Conservation (phyloP, 2,888 invertebrate genomes). For the Machimus rusticus region DNA sequence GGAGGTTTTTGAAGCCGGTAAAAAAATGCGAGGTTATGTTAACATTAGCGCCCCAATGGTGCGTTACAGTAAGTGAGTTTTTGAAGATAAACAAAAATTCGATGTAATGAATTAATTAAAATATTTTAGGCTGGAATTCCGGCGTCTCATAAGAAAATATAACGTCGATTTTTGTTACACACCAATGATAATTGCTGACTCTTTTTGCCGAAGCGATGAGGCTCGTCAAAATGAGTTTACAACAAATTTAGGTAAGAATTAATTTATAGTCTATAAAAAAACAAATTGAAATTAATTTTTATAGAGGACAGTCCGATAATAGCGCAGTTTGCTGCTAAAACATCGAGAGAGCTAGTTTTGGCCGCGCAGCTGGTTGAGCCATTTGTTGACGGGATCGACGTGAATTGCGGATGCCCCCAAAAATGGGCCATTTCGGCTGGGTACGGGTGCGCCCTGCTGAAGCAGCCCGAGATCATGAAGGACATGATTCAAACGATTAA, state of each 20-base stretch:
- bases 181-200: conserved; percentile 96
- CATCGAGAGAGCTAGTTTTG: conserved; percentile 79
- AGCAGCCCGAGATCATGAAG: conserved; percentile 81
- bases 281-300: conserved; percentile 17
- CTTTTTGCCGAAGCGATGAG: conserved; percentile 87
- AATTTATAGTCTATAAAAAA: no score
- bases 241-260: conserved; percentile 67
- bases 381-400: conserved; percentile 90
- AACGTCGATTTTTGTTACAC: conserved; percentile 90
- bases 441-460: conserved; percentile 84
- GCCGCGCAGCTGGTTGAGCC: conserved; percentile 85
- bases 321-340: conserved; percentile 94
- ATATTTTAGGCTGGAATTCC: conserved; percentile 69
- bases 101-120: no score
- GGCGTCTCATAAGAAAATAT: conserved; percentile 78
- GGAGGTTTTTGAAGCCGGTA: conserved; percentile 71
- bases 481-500: conserved; percentile 82
- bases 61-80: conserved; percentile 81
- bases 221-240: conserved; percentile 85
- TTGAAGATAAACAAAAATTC: neutral
- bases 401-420: conserved; percentile 98
- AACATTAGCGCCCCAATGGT: conserved; percentile 97
- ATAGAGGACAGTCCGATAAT: conserved; percentile 83
- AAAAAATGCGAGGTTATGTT: conserved; percentile 66
- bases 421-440: conserved; percentile 92